A percentile compares a stretch with the other conserved stretches of the same genome.
Conservation (phyloP, 2,797 vertebrate species). For the Lepidocolaptes lacrymiger region DNA sequence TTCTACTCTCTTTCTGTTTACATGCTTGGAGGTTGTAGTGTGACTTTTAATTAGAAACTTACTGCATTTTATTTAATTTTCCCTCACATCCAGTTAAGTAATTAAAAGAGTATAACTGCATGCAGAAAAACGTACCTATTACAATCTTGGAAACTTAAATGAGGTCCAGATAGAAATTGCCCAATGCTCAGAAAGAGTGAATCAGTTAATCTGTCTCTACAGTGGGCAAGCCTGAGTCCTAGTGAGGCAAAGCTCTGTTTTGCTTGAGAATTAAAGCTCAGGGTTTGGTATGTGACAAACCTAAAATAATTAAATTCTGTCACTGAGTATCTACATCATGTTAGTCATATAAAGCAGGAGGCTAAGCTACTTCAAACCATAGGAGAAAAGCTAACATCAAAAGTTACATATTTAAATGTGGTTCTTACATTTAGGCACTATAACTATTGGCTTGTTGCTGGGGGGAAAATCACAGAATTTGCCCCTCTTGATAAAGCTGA, state of each 20-base stretch:
- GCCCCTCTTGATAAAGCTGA: neutral
- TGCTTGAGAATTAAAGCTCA: neutral
- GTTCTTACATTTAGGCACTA: neutral
- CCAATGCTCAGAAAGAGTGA: neutral
- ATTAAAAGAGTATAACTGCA: neutral
- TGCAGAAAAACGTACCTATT: neutral
- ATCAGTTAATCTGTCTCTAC: neutral
- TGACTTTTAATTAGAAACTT: neutral
- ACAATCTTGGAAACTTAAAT: neutral
- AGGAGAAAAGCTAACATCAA: neutral
- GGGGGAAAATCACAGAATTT: neutral
- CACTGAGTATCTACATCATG: neutral
- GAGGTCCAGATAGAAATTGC: neutral
- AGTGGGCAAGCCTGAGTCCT: neutral
- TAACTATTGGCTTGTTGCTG: neutral
- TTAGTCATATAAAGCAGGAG: neutral
- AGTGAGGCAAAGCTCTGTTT: neutral
- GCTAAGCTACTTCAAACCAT: neutral
- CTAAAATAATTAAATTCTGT: neutral
- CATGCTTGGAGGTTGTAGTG: neutral
- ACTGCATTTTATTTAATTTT: neutral
- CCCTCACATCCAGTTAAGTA: neutral
- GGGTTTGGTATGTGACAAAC: neutral
- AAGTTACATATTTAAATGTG: neutral
- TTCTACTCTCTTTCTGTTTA: neutral